These are phyloP conservation scores for Rhabdomys pumilio DNA, from an alignment of 2,797 vertebrate species.

Conservation along the genomic window DNA sequence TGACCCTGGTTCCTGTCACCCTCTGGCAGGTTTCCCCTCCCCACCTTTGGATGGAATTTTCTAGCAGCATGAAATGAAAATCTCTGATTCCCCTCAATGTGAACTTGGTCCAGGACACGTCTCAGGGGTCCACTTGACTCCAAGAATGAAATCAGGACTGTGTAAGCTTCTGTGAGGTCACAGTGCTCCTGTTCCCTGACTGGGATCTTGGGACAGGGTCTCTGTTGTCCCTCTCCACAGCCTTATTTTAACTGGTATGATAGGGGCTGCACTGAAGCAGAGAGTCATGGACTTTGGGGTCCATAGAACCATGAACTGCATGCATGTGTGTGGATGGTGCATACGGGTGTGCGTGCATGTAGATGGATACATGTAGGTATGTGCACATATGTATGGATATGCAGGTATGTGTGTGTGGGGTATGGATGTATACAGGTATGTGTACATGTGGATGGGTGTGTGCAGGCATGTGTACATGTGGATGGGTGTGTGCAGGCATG, in stretches of 20 bases:
- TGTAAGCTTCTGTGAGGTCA: neutral
- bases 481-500: no score
- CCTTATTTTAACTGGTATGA: neutral
- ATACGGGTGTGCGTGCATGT: neutral
- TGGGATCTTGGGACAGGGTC: neutral
- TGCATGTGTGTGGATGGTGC: neutral
- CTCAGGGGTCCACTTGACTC: neutral
- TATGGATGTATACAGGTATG: no score
- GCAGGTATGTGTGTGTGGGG: neutral
- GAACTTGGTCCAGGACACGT: neutral
- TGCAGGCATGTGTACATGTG: no score
- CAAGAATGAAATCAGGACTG: neutral
- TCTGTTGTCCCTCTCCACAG: neutral
- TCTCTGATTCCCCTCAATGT: neutral
- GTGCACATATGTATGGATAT: no score
- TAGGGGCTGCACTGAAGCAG: neutral
- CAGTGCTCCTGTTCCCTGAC: neutral
- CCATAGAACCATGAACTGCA: neutral
- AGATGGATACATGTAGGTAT: neutral
- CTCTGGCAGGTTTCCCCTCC: neutral
- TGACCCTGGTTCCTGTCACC: neutral
- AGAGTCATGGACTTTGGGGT: neutral
- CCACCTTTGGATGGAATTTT: neutral
- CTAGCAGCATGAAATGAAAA: neutral
- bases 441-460: no score